Evolutionary conservation across 2,797 vertebrate genomes (phyloP).

Genomic region (Sebastes elongatus): DNA sequence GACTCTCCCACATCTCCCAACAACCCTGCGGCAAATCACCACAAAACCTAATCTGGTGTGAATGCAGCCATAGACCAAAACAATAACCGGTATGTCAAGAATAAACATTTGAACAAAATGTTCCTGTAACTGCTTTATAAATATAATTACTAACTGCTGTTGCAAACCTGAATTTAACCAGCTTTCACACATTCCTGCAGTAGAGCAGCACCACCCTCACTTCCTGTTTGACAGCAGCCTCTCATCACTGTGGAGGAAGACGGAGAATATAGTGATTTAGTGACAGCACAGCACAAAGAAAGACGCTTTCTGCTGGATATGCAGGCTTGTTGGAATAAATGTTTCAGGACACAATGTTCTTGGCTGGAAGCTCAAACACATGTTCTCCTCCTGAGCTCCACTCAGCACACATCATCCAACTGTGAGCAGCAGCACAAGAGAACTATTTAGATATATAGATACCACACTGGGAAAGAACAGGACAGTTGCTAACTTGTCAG

Average conservation of each 20-base stretch:
- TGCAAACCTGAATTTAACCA: neutral
- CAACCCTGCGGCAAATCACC: too few relatives aligned
- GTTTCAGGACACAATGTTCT: neutral
- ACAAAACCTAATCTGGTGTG: too few relatives aligned
- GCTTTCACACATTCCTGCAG: neutral
- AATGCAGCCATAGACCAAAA: too few relatives aligned
- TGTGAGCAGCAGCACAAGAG: slow-evolving; percentile 14
- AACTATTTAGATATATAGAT: slow-evolving; percentile 37
- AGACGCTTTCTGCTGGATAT: neutral
- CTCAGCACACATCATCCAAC: neutral
- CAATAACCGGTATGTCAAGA: neutral
- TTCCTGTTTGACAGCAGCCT: neutral
- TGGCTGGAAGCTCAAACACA: neutral
- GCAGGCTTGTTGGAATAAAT: neutral
- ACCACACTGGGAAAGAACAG: neutral
- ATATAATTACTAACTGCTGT: neutral
- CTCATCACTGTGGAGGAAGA: neutral
- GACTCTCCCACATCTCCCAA: too few relatives aligned
- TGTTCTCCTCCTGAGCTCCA: neutral
- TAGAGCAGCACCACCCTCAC: neutral
- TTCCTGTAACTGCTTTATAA: neutral
- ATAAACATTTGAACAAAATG: neutral
- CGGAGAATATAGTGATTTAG: neutral
- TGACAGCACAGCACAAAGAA: neutral
- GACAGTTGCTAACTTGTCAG: slow-evolving; percentile 14